These are phyloP conservation scores for Ctena decussata DNA, from an alignment of 2,888 invertebrate genomes.

Conservation along the genomic window DNA sequence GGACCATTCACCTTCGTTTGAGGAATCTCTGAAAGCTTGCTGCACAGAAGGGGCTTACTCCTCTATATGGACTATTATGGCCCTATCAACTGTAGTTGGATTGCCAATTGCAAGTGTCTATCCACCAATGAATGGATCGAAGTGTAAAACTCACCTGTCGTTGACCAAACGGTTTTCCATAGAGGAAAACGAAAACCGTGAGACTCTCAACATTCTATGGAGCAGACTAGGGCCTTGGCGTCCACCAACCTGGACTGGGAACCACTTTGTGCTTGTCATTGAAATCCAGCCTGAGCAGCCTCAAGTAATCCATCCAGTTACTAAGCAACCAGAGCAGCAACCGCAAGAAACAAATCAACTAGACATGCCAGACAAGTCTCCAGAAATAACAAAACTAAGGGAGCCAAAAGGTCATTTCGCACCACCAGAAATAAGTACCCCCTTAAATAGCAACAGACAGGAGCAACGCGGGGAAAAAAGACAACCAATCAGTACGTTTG, in stretches of 20 bases:
- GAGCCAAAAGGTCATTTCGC: too few species aligned
- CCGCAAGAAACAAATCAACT: too few species aligned
- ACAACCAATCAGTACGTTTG: too few species aligned
- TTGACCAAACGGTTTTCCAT: not conserved
- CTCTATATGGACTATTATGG: slow-evolving; percentile 3
- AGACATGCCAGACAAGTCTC: too few species aligned
- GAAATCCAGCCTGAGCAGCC: too few species aligned
- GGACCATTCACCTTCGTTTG: not conserved
- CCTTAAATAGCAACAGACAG: too few species aligned
- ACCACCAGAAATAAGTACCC: too few species aligned
- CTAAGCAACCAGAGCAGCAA: too few species aligned
- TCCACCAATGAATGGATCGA: not conserved
- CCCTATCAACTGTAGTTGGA: not conserved
- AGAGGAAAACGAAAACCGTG: not conserved
- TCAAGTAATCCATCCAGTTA: too few species aligned
- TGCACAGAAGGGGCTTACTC: not conserved
- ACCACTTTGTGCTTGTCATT: not conserved
- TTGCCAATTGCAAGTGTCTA: not conserved
- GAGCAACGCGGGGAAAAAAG: too few species aligned
- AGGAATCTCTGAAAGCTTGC: not conserved
- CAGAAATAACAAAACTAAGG: too few species aligned
- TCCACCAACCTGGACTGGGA: not conserved
- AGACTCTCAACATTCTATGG: not conserved
- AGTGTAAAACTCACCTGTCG: not conserved
- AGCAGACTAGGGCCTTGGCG: not conserved